Evolutionary conservation across 1,140 invertebrate genomes (phyloP).

Genomic region (Agrilus planipennis): DNA sequence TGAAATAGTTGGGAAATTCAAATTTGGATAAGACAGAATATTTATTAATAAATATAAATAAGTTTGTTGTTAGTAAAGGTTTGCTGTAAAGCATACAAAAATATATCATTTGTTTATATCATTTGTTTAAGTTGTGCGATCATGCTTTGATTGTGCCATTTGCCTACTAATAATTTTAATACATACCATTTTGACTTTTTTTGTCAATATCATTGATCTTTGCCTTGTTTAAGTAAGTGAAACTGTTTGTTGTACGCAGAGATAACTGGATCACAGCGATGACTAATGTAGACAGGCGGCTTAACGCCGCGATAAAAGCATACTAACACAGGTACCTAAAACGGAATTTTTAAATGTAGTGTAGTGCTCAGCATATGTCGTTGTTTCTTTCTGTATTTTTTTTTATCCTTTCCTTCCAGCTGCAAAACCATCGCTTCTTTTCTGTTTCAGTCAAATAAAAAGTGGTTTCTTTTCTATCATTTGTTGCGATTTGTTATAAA

Average conservation of each 20-base stretch:
- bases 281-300: conserved; percentile 34
- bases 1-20: too few species aligned
- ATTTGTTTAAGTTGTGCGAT: neutral
- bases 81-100: too few species aligned
- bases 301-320: conserved; percentile 25
- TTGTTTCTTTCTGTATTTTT: neutral
- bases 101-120: conserved; percentile 2
- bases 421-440: neutral
- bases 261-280: conserved; percentile 31
- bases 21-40: too few species aligned
- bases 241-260: conserved; percentile 20
- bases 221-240: conserved; percentile 2
- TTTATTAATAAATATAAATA: too few species aligned
- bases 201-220: conserved; percentile 1
- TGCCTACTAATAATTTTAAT: conserved; percentile 6
- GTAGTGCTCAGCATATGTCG: neutral
- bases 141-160: neutral
- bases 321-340: conserved; percentile 31
- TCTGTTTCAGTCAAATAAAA: too few species aligned
- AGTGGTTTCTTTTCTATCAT: too few species aligned
- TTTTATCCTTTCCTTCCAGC: neutral
- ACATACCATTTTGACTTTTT: conserved; percentile 3
- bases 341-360: conserved; percentile 2
- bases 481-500: too few species aligned
- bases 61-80: too few species aligned